Evolutionary conservation across 2,113 vertebrate genomes (phyloP).

Genomic region (Lagenorhynchus albirostris): DNA sequence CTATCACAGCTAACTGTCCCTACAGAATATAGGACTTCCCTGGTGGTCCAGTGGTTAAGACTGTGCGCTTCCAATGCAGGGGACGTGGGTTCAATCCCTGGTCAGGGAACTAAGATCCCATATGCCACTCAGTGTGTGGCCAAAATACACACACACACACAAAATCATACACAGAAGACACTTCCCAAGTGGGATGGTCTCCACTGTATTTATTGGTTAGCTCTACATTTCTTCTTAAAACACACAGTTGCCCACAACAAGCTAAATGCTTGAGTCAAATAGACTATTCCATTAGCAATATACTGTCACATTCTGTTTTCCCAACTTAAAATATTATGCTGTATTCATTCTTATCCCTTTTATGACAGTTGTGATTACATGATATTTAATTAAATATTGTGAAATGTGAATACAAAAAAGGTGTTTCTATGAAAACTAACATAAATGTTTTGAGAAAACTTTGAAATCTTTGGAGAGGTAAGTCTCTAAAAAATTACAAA

Average conservation of each 20-base stretch:
- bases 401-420: neutral
- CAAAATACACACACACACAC: no score
- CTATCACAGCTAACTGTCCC: neutral
- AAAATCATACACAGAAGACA: neutral
- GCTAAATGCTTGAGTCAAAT: neutral
- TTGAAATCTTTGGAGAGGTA: neutral
- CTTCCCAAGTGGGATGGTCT: neutral
- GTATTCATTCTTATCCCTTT: neutral
- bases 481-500: neutral
- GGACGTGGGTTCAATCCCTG: no score
- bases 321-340: neutral
- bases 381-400: constrained; percentile 18
- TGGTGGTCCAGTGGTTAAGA: no score
- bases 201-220: neutral
- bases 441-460: neutral
- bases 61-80: no score
- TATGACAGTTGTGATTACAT: neutral
- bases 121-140: no score
- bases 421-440: constrained; percentile 24
- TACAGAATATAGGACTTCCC: neutral
- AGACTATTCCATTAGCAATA: neutral
- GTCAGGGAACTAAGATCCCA: no score
- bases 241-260: neutral
- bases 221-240: neutral
- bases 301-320: neutral